Evolutionary conservation across 2,888 invertebrate genomes (phyloP), one percentile per base, ranked within the genome.

Genomic region (Aphodius granarius): DNA sequence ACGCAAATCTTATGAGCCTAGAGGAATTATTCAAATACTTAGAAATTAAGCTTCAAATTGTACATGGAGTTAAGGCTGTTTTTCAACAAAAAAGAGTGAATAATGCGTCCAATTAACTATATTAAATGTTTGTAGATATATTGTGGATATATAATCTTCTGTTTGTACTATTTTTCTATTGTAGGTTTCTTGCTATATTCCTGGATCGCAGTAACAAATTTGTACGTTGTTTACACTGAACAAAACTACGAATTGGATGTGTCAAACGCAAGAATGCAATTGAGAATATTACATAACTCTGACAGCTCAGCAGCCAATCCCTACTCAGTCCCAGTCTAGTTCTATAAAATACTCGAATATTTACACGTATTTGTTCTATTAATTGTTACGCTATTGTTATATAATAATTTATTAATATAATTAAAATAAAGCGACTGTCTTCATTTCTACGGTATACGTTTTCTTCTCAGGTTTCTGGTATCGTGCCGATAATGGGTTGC

Each of bases 241-340:
- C 68, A 68, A 21, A 68, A 20, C n/a, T 68, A 68, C 20, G n/a
- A 68, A 5, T n/a, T 68, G 20, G 68, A 68, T 21, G 68, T 21
- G 21, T 20, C 68, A 5, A 68, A 68, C 20, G 68, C 68, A 68
- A 68, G 68, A 20, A 68, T 68, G 6, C 20, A n/a, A 6, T 68
- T 68, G 21, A 20, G 21, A 21, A 21, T 20, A n/a, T 0, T 16
- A 20, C 6, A 68, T 20, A 13, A 13, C 3, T 9, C 43, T 43
- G 3, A 43, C 43, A 43, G 13, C 9, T 1, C 13, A 1, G 43
- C 43, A 43, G 1, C 43, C 1, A 43, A 43, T 3, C 43, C 43
- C 9, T 13, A 43, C 43, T 43, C 43, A 43, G 13, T 43, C 13
- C 43, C 43, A 9, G 43, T 43, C 13, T 43, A 43, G 13, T 43